Percentiles rank a stretch among this genome's conserved stretches.
Conservation (phyloP, 2,797 vertebrate species). For the Scomberomorus guttatus region DNA sequence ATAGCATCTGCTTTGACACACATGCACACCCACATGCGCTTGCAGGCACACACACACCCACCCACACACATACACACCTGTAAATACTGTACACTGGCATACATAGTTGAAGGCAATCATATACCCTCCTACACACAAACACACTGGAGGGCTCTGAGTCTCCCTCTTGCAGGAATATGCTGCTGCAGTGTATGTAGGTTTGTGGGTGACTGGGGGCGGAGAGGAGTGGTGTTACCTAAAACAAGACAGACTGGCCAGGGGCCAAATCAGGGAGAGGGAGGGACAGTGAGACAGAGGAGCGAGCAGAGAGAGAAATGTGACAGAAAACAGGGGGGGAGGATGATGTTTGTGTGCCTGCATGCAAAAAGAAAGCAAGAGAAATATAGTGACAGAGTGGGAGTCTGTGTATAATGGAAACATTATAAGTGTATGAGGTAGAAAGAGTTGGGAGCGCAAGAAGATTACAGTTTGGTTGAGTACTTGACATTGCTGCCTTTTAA, state of each 20-base stretch:
- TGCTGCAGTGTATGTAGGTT: slow-evolving; percentile 33
- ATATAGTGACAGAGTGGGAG: slow-evolving; percentile 10
- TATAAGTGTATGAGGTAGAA: slow-evolving; percentile 11
- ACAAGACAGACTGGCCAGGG: slow-evolving; percentile 55
- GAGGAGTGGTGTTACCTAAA: slow-evolving; percentile 57
- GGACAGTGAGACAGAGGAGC: slow-evolving; percentile 14
- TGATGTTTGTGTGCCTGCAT: slow-evolving; percentile 43
- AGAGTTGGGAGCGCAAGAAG: background rate
- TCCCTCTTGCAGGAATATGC: slow-evolving; percentile 37
- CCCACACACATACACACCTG: slow-evolving; percentile 48
- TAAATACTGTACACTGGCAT: slow-evolving; percentile 43
- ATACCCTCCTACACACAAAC: slow-evolving; percentile 58
- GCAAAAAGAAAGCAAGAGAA: slow-evolving; percentile 38
- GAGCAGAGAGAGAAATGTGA: slow-evolving; percentile 13
- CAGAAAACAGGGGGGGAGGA: slow-evolving; percentile 55
- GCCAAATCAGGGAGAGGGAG: slow-evolving; percentile 45
- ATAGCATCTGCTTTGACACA: slow-evolving; percentile 54
- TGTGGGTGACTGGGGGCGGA: slow-evolving; percentile 47
- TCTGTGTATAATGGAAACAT: slow-evolving; percentile 7
- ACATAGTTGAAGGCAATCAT: slow-evolving; percentile 45
- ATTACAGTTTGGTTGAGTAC: slow-evolving; percentile 1
- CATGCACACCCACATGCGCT: slow-evolving; percentile 25
- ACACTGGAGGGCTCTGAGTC: slow-evolving; percentile 44
- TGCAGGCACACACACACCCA: slow-evolving; percentile 17
- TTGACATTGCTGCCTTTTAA: slow-evolving; percentile 45